Evolutionary conservation across 2,888 invertebrate genomes (phyloP).

Genomic region (Odontomyia ornata): DNA sequence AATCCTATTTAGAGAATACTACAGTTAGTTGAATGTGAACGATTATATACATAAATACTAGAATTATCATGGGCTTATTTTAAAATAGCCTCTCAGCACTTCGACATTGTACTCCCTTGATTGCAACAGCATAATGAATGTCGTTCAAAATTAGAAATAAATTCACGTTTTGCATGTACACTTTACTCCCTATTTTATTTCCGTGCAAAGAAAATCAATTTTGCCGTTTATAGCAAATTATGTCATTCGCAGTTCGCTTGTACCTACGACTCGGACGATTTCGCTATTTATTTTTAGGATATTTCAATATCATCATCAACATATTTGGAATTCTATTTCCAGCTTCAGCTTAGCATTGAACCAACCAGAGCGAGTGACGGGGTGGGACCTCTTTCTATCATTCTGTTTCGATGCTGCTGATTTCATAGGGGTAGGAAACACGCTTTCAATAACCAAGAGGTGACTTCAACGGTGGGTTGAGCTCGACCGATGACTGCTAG

Average conservation of each 20-base stretch:
- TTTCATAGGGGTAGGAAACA: too few species aligned
- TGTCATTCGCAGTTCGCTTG: conserved; percentile 37
- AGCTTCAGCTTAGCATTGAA: conserved; percentile 30
- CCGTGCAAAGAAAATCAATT: conserved; percentile 38
- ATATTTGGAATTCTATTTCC: conserved; percentile 43
- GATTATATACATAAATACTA: too few species aligned
- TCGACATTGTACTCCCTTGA: too few species aligned
- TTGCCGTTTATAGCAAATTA: conserved; percentile 46
- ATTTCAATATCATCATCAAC: conserved; percentile 42
- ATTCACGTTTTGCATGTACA: neutral
- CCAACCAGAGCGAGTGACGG: neutral
- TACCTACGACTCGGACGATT: neutral
- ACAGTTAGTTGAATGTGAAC: too few species aligned
- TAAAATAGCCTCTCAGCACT: too few species aligned
- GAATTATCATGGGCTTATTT: too few species aligned
- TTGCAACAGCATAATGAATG: too few species aligned
- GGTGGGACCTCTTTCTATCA: neutral
- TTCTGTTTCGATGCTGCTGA: neutral
- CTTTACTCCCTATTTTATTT: conserved; percentile 26
- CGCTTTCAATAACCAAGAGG: neutral
- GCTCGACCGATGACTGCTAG: neutral
- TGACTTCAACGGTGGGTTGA: neutral
- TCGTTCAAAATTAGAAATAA: neutral
- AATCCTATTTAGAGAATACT: too few species aligned
- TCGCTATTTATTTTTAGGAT: conserved; percentile 37